Conservation (phyloP, 2,888 invertebrate genomes). For the Callimorpha dominula region DNA sequence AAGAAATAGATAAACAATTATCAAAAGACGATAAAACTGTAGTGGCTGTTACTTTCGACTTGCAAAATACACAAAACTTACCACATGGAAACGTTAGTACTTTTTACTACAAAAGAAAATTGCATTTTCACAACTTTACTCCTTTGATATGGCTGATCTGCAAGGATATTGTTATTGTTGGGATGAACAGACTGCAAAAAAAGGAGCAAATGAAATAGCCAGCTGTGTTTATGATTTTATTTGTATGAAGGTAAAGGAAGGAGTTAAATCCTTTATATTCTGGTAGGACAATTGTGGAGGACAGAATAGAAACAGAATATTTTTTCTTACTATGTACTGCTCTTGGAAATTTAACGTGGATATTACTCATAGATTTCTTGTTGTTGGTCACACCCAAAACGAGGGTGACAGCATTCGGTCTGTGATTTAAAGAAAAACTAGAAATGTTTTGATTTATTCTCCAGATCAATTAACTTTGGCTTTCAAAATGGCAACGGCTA, state of each 20-base stretch:
- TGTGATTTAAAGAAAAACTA: not conserved
- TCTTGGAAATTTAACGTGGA: conserved; percentile 18
- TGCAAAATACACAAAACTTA: conserved; percentile 13
- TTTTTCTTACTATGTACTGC: conserved; percentile 19
- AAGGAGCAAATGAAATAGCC: conserved; percentile 19
- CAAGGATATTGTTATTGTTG: conserved; percentile 17
- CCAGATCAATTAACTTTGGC: conserved; percentile 11
- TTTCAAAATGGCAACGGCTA: conserved; percentile 22
- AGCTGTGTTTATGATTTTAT: conserved; percentile 20
- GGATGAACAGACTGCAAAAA: conserved; percentile 19
- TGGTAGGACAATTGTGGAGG: conserved; percentile 22
- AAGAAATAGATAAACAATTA: conserved; percentile 19
- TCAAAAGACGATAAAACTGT: conserved; percentile 1
- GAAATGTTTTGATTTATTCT: conserved; percentile 6
- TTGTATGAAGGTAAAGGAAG: conserved; percentile 12
- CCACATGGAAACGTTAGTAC: not conserved
- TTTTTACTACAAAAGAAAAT: conserved; percentile 19
- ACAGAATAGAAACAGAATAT: conserved; percentile 22
- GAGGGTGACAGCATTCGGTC: conserved; percentile 20
- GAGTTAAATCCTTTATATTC: conserved; percentile 16
- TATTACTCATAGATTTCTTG: conserved; percentile 24
- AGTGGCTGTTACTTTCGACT: conserved; percentile 12
- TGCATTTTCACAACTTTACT: conserved; percentile 19
- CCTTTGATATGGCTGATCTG: conserved; percentile 15
- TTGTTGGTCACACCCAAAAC: conserved; percentile 21